Evolutionary conservation across 1,140 invertebrate genomes (phyloP).

Genomic region (Eupeodes corollae): DNA sequence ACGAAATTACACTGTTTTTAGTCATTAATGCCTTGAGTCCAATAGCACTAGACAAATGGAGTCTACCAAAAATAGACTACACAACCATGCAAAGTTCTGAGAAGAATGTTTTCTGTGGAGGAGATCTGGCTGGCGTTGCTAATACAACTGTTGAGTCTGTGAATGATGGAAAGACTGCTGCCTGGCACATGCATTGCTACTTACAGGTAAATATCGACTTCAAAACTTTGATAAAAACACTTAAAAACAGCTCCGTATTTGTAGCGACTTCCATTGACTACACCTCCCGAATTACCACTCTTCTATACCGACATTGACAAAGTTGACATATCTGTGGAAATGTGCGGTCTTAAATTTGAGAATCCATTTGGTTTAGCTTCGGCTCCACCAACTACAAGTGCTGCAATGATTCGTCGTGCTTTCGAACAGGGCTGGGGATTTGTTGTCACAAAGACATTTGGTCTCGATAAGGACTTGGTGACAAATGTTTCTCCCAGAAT

Average conservation of each 20-base stretch:
- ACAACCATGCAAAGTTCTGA: slow-evolving; percentile 68
- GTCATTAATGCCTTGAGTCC: slow-evolving; percentile 70
- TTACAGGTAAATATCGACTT: slow-evolving; percentile 57
- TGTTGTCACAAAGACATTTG: slow-evolving; percentile 92
- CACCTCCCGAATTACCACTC: slow-evolving; percentile 66
- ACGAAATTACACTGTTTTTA: slow-evolving; percentile 23
- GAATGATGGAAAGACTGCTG: slow-evolving; percentile 95
- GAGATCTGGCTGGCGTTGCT: slow-evolving; percentile 84
- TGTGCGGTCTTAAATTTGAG: slow-evolving; percentile 87
- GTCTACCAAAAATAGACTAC: slow-evolving; percentile 64
- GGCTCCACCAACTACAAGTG: slow-evolving; percentile 88
- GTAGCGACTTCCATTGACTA: slow-evolving; percentile 49
- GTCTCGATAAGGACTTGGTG: slow-evolving; percentile 89
- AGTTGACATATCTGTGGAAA: slow-evolving; percentile 73
- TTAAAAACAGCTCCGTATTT: too few species aligned
- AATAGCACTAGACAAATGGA: slow-evolving; percentile 64
- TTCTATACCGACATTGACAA: slow-evolving; percentile 89
- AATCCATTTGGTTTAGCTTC: slow-evolving; percentile 97
- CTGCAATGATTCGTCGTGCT: slow-evolving; percentile 87
- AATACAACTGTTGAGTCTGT: slow-evolving; percentile 97
- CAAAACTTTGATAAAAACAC: too few species aligned
- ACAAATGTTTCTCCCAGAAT: slow-evolving; percentile 97
- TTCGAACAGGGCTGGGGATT: slow-evolving; percentile 97
- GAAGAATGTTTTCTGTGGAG: slow-evolving; percentile 79
- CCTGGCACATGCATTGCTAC: slow-evolving; percentile 91